A percentile compares a stretch with the other conserved stretches of the same genome.
phyloP scores from a whole-genome alignment of 2,797 vertebrate genomes.

The Margarornis squamiger region DNA sequence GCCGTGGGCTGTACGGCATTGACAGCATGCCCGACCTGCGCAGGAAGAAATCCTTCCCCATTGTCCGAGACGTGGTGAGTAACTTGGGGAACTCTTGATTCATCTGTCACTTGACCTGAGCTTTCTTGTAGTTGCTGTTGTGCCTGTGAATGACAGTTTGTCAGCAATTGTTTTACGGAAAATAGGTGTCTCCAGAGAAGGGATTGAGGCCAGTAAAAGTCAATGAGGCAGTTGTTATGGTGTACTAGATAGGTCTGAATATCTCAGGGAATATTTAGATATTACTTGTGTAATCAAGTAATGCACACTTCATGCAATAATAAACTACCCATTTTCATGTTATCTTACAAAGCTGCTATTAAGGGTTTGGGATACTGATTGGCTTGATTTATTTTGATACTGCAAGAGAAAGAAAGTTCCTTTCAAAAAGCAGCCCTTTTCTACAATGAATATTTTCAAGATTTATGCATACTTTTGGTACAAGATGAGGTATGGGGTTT shows the following conservation, averaged over 20 bases:
- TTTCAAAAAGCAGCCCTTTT: background rate
- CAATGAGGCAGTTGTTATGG: background rate
- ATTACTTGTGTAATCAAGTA: background rate
- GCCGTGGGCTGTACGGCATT: slow-evolving; percentile 93
- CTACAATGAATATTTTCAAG: background rate
- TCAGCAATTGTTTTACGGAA: background rate
- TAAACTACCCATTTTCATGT: background rate
- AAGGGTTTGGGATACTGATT: background rate
- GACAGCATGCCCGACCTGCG: slow-evolving; percentile 99
- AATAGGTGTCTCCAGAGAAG: background rate
- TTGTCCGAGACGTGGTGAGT: slow-evolving; percentile 97
- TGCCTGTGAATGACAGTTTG: background rate
- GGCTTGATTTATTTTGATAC: background rate
- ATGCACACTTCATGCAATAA: background rate
- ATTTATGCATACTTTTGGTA: background rate
- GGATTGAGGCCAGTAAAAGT: background rate
- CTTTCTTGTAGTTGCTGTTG: background rate
- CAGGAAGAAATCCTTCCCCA: slow-evolving; percentile 93
- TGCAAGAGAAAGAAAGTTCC: background rate
- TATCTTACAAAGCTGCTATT: background rate
- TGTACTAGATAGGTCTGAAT: background rate
- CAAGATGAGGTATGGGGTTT: background rate
- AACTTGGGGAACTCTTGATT: slow-evolving; percentile 33
- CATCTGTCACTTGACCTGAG: slow-evolving; percentile 51
- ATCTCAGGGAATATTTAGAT: background rate